These are phyloP conservation scores for Perognathus longimembris DNA, from an alignment of 2,113 vertebrate genomes.

Conservation along the genomic window DNA sequence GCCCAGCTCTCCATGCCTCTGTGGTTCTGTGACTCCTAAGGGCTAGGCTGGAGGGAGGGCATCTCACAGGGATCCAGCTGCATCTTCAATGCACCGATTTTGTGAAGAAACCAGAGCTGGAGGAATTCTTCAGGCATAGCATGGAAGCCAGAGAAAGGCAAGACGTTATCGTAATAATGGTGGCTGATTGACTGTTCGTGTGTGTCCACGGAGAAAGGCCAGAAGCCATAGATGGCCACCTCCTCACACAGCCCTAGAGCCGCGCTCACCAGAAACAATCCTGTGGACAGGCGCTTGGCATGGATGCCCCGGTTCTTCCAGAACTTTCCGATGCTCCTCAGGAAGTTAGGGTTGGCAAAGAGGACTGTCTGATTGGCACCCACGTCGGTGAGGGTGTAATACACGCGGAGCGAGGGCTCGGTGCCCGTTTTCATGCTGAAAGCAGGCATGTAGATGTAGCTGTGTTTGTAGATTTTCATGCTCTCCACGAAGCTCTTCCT, in stretches of 20 bases:
- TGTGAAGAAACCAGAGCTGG: conserved; percentile 97
- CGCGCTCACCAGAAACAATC: conserved; percentile 95
- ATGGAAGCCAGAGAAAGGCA: conserved; percentile 94
- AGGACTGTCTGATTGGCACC: conserved; percentile 94
- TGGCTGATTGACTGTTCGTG: conserved; percentile 92
- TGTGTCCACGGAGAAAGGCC: conserved; percentile 94
- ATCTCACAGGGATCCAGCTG: conserved; percentile 90
- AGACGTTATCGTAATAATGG: conserved; percentile 97
- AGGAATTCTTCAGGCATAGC: conserved; percentile 99
- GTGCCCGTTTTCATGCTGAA: conserved; percentile 97
- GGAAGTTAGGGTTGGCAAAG: conserved; percentile 96
- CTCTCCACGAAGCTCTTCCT: conserved; percentile 94
- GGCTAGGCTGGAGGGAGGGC: conserved; percentile 58
- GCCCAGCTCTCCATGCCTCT: neutral
- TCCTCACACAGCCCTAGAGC: conserved; percentile 96
- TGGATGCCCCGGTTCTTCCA: conserved; percentile 95
- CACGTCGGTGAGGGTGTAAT: conserved; percentile 92
- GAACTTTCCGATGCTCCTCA: conserved; percentile 93
- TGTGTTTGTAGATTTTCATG: conserved; percentile 94
- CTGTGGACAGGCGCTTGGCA: conserved; percentile 95
- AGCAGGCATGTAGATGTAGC: conserved; percentile 98
- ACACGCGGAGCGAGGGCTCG: conserved; percentile 92
- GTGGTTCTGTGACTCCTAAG: conserved; percentile 54
- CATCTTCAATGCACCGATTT: conserved; percentile 92
- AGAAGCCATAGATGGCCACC: conserved; percentile 96